Evolutionary conservation across 2,113 vertebrate species (phyloP).

Genomic region (Python bivittatus): DNA sequence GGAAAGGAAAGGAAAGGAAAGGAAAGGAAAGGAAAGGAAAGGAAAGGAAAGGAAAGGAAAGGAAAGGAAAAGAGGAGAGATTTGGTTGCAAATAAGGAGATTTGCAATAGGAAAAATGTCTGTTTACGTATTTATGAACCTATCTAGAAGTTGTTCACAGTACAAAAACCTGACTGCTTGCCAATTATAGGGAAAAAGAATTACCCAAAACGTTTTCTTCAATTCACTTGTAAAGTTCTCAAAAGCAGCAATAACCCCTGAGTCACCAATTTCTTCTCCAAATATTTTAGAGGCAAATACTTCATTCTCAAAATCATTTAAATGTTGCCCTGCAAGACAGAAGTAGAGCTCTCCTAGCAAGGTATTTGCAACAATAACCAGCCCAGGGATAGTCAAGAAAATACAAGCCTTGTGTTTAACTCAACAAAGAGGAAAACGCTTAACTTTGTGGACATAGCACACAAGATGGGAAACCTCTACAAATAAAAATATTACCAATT

Average conservation of each 20-base stretch:
- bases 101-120: background rate
- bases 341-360: background rate
- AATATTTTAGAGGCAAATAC: background rate
- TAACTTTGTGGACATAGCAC: background rate
- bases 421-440: background rate
- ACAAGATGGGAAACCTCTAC: background rate
- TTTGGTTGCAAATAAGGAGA: accelerated
- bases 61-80: background rate
- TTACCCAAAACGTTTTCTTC: slow-evolving; percentile 78
- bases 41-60: background rate
- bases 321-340: slow-evolving; percentile 30
- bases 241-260: slow-evolving; percentile 73
- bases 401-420: background rate
- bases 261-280: slow-evolving; percentile 49
- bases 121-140: background rate
- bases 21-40: too few relatives aligned
- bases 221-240: slow-evolving; percentile 75
- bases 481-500: background rate
- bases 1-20: too few relatives aligned
- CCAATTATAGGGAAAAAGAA: background rate
- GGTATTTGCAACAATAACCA: background rate
- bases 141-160: background rate
- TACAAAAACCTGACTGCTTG: background rate
- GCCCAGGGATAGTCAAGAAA: background rate
- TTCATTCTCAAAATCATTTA: slow-evolving; percentile 30